phyloP scores from a whole-genome alignment of 2,797 vertebrate species.

The Hippopotamyrus pictus region DNA sequence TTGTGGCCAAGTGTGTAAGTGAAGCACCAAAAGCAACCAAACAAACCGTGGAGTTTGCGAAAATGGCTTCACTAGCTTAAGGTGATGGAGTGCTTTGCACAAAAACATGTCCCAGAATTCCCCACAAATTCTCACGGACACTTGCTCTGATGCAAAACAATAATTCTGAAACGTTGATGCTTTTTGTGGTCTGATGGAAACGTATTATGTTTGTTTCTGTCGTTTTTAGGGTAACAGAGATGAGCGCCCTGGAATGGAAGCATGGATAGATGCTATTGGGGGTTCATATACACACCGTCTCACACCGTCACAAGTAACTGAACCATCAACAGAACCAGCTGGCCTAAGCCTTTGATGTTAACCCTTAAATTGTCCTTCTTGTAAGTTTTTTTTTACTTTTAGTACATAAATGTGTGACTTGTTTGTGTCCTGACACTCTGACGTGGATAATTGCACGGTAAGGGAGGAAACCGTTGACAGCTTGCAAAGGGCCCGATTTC shows the following conservation, averaged over 20 bases:
- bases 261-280: not conserved
- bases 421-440: not conserved
- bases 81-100: not conserved
- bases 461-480: not conserved
- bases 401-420: not conserved
- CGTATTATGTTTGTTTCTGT: not conserved
- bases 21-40: not conserved
- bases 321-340: not conserved
- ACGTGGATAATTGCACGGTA: not conserved
- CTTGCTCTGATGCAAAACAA: not conserved
- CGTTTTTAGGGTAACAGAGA: not conserved
- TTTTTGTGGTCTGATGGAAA: not conserved
- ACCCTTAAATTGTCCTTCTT: not conserved
- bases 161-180: not conserved
- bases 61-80: not conserved
- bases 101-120: not conserved
- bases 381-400: not conserved
- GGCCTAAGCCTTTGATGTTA: not conserved
- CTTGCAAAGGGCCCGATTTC: not conserved
- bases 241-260: not conserved
- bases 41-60: not conserved
- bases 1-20: not conserved
- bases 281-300: not conserved
- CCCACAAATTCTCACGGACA: not conserved
- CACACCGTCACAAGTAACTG: not conserved